Evolutionary conservation across 2,797 vertebrate genomes (phyloP).

Genomic region (Micropoecilia bifurca): DNA sequence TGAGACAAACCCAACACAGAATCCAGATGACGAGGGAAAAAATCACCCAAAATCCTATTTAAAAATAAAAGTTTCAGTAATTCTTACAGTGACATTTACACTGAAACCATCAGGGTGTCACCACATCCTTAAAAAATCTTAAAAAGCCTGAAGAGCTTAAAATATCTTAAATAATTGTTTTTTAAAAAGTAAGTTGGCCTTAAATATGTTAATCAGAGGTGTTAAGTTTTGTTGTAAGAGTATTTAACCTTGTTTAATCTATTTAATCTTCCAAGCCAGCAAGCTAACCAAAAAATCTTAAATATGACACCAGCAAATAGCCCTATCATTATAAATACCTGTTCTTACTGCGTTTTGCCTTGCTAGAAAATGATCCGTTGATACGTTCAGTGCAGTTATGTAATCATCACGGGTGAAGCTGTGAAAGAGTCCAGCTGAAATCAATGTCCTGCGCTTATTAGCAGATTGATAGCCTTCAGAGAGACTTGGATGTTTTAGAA

Average conservation of each 20-base stretch:
- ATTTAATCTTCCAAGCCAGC: too few species aligned
- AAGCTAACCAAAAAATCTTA: too few species aligned
- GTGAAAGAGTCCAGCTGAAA: not conserved
- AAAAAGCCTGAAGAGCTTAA: too few species aligned
- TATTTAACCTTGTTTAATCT: too few species aligned
- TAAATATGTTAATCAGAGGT: too few species aligned
- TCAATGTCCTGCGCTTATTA: not conserved
- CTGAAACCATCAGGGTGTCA: not conserved
- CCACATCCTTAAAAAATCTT: too few species aligned
- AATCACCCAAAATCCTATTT: not conserved
- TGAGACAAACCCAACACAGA: not conserved
- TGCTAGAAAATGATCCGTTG: not conserved
- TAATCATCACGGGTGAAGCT: not conserved
- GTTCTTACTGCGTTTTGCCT: not conserved
- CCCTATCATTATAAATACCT: not conserved
- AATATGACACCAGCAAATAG: too few species aligned
- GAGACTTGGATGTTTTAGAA: not conserved
- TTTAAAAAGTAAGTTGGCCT: too few species aligned
- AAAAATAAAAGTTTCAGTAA: not conserved
- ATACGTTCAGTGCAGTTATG: not conserved
- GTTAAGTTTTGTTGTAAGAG: too few species aligned
- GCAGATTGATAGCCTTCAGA: not conserved
- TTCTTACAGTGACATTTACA: not conserved
- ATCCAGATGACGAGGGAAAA: not conserved
- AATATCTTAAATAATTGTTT: too few species aligned